These are phyloP conservation scores for Piaya cayana DNA, from an alignment of 2,113 vertebrate species.

Conservation along the genomic window DNA sequence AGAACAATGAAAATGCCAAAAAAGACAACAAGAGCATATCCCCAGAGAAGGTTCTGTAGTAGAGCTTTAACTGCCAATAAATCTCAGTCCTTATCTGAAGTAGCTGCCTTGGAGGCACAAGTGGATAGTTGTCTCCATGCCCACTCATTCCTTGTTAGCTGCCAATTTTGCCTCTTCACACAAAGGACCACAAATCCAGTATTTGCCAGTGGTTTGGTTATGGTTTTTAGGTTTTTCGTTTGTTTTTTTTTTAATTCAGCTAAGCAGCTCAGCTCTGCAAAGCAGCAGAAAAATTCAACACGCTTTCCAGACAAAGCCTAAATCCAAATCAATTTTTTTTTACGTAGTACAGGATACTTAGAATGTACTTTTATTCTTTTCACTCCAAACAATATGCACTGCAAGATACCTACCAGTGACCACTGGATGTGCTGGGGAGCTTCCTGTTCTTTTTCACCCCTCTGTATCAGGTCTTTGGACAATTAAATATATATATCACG, in stretches of 20 bases:
- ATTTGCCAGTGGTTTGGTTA: not conserved
- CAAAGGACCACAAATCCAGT: not conserved
- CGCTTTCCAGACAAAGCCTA: not conserved
- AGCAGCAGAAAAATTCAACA: not conserved
- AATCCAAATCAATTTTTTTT: not conserved
- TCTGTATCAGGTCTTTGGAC: not conserved
- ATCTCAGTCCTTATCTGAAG: slow-evolving; percentile 4
- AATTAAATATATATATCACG: not conserved
- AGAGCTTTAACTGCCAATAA: not conserved
- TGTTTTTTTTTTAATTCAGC: not conserved
- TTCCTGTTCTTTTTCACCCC: not conserved
- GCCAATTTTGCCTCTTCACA: slow-evolving; percentile 6
- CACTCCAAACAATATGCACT: not conserved
- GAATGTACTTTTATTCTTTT: not conserved
- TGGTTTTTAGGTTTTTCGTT: no score
- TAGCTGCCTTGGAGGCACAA: slow-evolving; percentile 8
- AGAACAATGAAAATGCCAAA: not conserved
- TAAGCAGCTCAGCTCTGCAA: slow-evolving; percentile 9
- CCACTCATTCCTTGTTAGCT: not conserved
- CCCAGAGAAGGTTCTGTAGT: not conserved
- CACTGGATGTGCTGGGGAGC: not conserved
- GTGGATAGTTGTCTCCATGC: slow-evolving; percentile 18
- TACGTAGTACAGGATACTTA: not conserved
- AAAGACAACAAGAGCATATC: not conserved
- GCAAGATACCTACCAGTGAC: not conserved